Evolutionary conservation across 92 coral and sea anemone genomes (phyloP).

Genomic region (Heteractis magnifica): DNA sequence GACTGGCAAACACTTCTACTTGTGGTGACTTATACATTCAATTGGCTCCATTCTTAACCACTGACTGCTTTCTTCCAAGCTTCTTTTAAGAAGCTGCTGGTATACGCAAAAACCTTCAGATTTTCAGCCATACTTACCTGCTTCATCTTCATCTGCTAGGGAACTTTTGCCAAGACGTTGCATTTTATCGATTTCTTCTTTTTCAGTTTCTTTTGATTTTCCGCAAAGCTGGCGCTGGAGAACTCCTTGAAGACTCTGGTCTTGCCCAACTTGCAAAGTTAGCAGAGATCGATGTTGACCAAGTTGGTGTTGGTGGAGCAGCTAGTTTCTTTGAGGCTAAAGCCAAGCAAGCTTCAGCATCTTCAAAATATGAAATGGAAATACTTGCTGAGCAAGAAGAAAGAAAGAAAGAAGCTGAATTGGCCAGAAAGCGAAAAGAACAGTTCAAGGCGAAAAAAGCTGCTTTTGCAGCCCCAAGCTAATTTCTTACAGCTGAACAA

Average conservation of each 20-base stretch:
- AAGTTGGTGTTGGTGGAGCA: constrained; percentile 96
- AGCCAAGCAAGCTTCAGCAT: constrained; percentile 59
- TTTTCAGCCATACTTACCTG: too few relatives aligned
- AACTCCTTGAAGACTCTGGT: constrained; percentile 81
- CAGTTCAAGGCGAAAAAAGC: constrained; percentile 87
- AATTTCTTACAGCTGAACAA: not conserved
- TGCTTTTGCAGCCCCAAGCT: constrained; percentile 67
- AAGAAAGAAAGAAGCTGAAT: constrained; percentile 75
- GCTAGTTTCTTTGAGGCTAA: constrained; percentile 94
- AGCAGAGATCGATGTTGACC: constrained; percentile 83
- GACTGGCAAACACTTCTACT: too few relatives aligned
- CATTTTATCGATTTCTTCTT: too few relatives aligned
- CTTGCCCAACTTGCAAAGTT: constrained; percentile 80
- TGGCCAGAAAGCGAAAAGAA: constrained; percentile 75
- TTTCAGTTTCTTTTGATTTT: constrained; percentile 89
- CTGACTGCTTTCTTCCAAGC: too few relatives aligned
- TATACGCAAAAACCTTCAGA: too few relatives aligned
- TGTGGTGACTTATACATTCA: too few relatives aligned
- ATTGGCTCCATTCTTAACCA: too few relatives aligned
- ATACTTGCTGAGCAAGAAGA: constrained; percentile 93
- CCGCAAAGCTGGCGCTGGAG: constrained; percentile 98
- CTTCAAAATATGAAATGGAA: constrained; percentile 89
- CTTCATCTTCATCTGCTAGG: too few relatives aligned
- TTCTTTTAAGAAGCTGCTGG: too few relatives aligned
- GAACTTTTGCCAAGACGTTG: not conserved